Evolutionary conservation across 2,888 invertebrate species (phyloP).

Genomic region (Nemurella pictetii): DNA sequence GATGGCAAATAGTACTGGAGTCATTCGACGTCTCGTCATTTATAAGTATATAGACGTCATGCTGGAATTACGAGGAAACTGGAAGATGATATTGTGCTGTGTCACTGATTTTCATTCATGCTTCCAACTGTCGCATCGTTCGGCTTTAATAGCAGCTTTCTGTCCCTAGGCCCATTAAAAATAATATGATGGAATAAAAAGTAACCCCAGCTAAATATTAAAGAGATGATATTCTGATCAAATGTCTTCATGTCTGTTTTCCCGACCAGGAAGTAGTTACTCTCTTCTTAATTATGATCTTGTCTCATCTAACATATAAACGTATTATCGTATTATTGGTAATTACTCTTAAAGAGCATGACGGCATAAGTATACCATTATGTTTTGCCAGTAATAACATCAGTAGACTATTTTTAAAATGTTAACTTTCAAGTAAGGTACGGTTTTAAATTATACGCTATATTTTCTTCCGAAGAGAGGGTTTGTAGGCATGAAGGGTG

Average conservation of each 20-base stretch:
- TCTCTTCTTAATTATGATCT: conserved; percentile 26
- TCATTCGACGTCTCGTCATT: too few species aligned
- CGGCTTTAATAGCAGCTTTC: not conserved
- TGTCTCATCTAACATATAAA: conserved; percentile 11
- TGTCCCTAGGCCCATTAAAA: not conserved
- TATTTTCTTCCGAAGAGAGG: not conserved
- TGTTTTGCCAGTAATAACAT: conserved; percentile 24
- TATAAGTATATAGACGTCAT: not conserved
- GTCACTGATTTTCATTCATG: not conserved
- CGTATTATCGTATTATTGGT: conserved; percentile 19
- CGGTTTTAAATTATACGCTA: not conserved
- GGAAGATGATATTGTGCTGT: not conserved
- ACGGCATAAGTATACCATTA: conserved; percentile 12
- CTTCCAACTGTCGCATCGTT: not conserved
- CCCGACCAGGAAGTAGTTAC: conserved; percentile 23
- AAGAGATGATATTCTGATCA: conserved; percentile 5
- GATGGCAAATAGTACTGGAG: too few species aligned
- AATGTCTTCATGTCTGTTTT: conserved; percentile 29
- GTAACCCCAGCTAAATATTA: not conserved
- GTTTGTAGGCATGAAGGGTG: not conserved
- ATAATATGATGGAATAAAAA: not conserved
- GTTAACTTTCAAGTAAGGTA: conserved; percentile 1
- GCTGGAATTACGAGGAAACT: too few species aligned
- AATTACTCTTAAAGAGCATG: conserved; percentile 4
- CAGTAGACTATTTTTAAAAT: conserved; percentile 21